Evolutionary conservation across 2,113 vertebrate genomes (phyloP).

Genomic region (Ceyx melanurus): DNA sequence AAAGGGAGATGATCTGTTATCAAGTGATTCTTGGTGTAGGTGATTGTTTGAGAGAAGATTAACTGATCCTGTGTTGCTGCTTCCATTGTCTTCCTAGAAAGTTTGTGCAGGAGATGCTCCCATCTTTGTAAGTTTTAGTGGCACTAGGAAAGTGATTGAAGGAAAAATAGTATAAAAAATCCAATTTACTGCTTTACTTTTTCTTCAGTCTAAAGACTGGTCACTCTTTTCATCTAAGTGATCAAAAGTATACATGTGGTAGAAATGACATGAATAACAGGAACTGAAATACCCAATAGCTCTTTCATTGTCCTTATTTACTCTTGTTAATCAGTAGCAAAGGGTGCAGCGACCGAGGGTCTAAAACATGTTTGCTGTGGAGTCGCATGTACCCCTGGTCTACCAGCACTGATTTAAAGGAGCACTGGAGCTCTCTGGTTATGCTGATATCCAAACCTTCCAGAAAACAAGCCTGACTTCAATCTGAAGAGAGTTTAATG

Average conservation of each 20-base stretch:
- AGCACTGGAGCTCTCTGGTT: neutral
- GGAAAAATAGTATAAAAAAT: neutral
- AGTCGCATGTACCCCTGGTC: neutral
- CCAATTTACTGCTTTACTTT: neutral
- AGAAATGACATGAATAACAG: neutral
- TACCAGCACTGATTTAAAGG: neutral
- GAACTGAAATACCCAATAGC: neutral
- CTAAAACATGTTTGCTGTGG: fast-evolving
- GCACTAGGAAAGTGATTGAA: neutral
- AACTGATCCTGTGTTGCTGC: neutral
- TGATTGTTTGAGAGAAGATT: neutral
- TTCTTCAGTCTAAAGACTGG: neutral
- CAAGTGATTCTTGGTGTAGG: neutral
- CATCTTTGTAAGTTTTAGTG: neutral
- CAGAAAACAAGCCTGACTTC: neutral
- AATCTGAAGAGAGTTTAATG: neutral
- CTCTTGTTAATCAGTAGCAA: neutral
- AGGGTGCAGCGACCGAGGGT: neutral
- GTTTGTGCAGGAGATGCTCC: fast-evolving
- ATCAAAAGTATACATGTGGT: neutral
- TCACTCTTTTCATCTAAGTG: neutral
- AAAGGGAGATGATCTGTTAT: neutral
- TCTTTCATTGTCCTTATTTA: neutral
- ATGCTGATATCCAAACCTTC: neutral
- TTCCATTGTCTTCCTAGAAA: neutral